phyloP scores from a whole-genome alignment of 2,888 invertebrate genomes.

The Desoria tigrina region DNA sequence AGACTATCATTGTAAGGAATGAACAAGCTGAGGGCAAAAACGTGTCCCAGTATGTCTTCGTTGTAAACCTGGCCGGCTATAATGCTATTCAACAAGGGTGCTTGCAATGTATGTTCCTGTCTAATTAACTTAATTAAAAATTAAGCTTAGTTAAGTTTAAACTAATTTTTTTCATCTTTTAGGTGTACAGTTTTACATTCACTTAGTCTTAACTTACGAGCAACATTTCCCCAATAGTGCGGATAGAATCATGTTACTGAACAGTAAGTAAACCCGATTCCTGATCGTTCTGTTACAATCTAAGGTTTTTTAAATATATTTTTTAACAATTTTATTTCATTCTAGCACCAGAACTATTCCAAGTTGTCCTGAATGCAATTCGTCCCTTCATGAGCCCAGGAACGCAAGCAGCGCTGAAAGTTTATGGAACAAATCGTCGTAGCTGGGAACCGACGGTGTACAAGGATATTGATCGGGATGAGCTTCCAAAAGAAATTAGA shows the following conservation, averaged over 20 bases:
- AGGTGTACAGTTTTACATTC: slow-evolving; percentile 23
- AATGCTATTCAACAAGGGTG: slow-evolving; percentile 20
- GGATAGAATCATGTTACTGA: slow-evolving; percentile 25
- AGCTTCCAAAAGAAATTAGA: neutral
- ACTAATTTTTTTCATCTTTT: neutral
- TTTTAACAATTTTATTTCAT: no score
- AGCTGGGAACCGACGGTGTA: neutral
- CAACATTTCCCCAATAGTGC: slow-evolving; percentile 17
- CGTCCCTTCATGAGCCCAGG: slow-evolving; percentile 5
- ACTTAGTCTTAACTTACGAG: neutral
- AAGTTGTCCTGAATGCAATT: slow-evolving; percentile 7
- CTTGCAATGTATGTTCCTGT: slow-evolving; percentile 18
- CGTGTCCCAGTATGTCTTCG: neutral
- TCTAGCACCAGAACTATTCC: neutral
- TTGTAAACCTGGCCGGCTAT: neutral
- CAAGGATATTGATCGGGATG: slow-evolving; percentile 1
- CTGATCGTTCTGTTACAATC: no score
- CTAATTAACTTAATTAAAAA: neutral
- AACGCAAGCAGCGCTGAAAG: neutral
- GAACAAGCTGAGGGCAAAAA: neutral
- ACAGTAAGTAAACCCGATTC: no score
- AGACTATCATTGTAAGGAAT: neutral
- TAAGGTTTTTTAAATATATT: no score
- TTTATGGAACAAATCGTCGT: neutral
- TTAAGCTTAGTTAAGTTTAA: neutral